Evolutionary conservation across 2,888 invertebrate species (phyloP), one percentile per base, ranked within the genome.

Genomic region (Galeruca laticollis): DNA sequence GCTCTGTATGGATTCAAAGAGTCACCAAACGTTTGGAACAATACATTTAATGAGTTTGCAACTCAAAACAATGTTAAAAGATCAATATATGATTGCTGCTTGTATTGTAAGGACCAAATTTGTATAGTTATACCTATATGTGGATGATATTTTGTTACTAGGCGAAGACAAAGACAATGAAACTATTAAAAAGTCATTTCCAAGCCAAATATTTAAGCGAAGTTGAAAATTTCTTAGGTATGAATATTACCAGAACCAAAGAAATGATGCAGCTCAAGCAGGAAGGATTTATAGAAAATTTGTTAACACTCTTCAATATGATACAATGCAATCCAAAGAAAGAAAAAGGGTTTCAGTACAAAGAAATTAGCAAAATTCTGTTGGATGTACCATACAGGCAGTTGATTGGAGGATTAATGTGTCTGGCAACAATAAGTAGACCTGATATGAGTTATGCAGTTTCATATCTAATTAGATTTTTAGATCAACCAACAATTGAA

Each of bases 391-490:
- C 74, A 51, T 76, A 71, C 70, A 47, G 73, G 56, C 62, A 72
- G 65, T 56, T 75, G 26, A 74, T 74, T 9, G 72, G 73, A 47
- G 54, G 71, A 26, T 49, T 74, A 37, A 73, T 75, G 74, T 76
- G 72, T 67, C 35, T 73, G 20, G 43, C 70, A 4, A 62, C 57
- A 9, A 68, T 64, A 9, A 67, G 52, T 18, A 70, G 73, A 67
- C 73, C 75, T 9, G 71, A 73, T 60, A 67, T 69, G 60, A 71
- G 62, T 15, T 71, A 59, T 40, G 59, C 21, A 59, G 59, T 59
- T 3, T 26, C 26, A 3, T 2, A 26, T 26, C 6, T n/a, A 37
- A 37, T 13, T 20, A 21, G 40, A 37, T 33, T 59, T 35, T 37
- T 59, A 37, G 59, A 59, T 15, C 6, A 35, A 13, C 40, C 59